phyloP scores from a whole-genome alignment of 2,113 vertebrate genomes.

The Syrrhaptes paradoxus region DNA sequence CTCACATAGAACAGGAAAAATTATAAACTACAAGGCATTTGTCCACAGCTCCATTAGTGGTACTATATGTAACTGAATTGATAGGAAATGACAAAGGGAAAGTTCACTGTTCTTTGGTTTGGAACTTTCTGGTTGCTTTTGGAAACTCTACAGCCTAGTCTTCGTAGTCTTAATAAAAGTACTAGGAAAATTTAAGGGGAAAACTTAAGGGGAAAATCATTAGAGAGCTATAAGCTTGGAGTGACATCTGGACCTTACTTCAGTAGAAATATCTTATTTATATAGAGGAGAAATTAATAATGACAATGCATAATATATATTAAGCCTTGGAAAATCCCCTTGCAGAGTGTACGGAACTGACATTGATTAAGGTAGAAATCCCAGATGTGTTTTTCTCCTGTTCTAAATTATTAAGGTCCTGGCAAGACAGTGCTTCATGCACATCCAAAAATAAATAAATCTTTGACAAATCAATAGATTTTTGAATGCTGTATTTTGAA shows the following conservation, averaged over 20 bases:
- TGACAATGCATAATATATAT: conserved; percentile 29
- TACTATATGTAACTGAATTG: background rate
- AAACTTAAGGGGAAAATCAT: background rate
- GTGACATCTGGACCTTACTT: background rate
- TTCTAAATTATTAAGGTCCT: conserved; percentile 43
- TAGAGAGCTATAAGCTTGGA: background rate
- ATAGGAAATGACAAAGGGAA: background rate
- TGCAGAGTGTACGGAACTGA: background rate
- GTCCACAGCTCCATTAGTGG: background rate
- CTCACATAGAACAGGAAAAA: background rate
- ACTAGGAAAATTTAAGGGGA: background rate
- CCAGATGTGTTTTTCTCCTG: conserved; percentile 41
- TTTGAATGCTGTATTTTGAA: conserved; percentile 20
- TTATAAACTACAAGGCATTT: background rate
- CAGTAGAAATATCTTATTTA: background rate
- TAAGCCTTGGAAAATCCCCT: conserved; percentile 36
- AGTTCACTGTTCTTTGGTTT: background rate
- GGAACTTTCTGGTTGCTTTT: background rate
- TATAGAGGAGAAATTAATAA: conserved; percentile 25
- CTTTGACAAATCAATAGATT: background rate
- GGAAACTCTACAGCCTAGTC: background rate
- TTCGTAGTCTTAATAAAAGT: background rate
- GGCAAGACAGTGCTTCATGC: background rate
- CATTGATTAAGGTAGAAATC: conserved; percentile 59
- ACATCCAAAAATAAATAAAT: conserved; percentile 44